These are phyloP conservation scores for Cremastinae sp. DNA, from an alignment of 2,888 invertebrate genomes.

Conservation along the genomic window DNA sequence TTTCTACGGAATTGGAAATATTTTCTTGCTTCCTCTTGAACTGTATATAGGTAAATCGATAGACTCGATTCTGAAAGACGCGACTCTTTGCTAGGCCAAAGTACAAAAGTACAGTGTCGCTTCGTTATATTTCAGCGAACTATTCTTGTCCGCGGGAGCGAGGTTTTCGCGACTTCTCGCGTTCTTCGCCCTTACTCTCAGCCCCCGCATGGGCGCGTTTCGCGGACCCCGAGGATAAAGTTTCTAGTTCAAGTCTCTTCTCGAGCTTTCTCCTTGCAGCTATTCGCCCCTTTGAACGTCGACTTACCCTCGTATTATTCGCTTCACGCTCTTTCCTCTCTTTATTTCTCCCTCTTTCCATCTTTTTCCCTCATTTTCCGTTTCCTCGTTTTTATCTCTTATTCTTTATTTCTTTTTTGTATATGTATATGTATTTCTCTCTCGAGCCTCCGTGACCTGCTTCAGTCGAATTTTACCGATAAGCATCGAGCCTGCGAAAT, in stretches of 20 bases:
- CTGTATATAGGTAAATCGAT: slow-evolving; percentile 36
- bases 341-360: slow-evolving; percentile 25
- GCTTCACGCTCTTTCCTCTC: slow-evolving; percentile 40
- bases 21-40: no score
- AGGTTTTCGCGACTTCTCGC: slow-evolving; percentile 36
- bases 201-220: neutral
- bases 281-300: slow-evolving; percentile 21
- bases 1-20: no score
- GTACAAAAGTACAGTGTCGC: slow-evolving; percentile 34
- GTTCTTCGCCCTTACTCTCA: slow-evolving; percentile 4
- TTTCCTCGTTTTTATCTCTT: slow-evolving; percentile 18
- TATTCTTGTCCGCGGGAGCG: slow-evolving; percentile 46
- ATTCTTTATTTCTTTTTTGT: slow-evolving; percentile 14
- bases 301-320: slow-evolving; percentile 47
- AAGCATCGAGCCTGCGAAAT: slow-evolving; percentile 47
- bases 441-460: slow-evolving; percentile 15
- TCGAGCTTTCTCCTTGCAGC: slow-evolving; percentile 34
- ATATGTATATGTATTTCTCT: no score
- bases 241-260: slow-evolving; percentile 54
- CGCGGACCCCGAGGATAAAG: slow-evolving; percentile 51
- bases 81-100: slow-evolving; percentile 26
- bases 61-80: slow-evolving; percentile 48
- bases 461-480: slow-evolving; percentile 51
- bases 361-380: slow-evolving; percentile 15
- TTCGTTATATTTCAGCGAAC: slow-evolving; percentile 54